Conservation (phyloP, 2,113 vertebrate species). For the Sander vitreus region DNA sequence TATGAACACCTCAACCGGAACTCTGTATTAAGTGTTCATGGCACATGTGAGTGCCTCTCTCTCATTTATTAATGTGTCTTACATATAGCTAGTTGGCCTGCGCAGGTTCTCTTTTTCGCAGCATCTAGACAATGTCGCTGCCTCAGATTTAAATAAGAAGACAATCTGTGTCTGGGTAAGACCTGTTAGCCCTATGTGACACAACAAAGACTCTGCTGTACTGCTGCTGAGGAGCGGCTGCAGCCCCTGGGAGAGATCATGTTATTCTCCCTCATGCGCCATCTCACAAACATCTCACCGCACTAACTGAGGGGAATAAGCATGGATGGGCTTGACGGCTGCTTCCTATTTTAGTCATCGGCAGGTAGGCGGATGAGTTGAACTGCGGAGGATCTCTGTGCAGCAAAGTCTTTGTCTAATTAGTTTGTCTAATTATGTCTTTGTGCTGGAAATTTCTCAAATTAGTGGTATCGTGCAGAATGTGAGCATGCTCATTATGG, state of each 20-base stretch:
- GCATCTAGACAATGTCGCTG: constrained; percentile 33
- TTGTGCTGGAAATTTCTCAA: constrained; percentile 89
- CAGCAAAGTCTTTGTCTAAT: constrained; percentile 86
- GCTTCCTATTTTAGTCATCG: constrained; percentile 84
- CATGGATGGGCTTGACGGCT: constrained; percentile 80
- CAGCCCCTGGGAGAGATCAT: constrained; percentile 68
- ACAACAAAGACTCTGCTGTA: constrained; percentile 65
- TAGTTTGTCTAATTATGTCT: constrained; percentile 90
- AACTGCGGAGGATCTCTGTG: constrained; percentile 86
- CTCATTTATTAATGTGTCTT: constrained; percentile 67
- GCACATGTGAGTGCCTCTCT: constrained; percentile 59
- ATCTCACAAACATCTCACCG: constrained; percentile 77
- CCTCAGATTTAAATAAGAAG: constrained; percentile 59
- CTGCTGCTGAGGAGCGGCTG: constrained; percentile 56
- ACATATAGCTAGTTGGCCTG: constrained; percentile 31
- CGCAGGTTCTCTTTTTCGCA: constrained; percentile 35
- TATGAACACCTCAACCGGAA: constrained; percentile 64
- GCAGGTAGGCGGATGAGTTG: constrained; percentile 87
- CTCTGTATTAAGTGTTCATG: constrained; percentile 61
- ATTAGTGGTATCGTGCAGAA: constrained; percentile 87
- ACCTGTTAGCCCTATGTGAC: constrained; percentile 66
- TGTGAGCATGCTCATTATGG: constrained; percentile 86
- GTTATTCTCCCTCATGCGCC: constrained; percentile 71
- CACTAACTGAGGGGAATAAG: constrained; percentile 79
- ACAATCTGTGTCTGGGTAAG: constrained; percentile 54